Base-by-base conservation (phyloP, 2,797 vertebrate genomes). In the Denticeps clupeoides region DNA sequence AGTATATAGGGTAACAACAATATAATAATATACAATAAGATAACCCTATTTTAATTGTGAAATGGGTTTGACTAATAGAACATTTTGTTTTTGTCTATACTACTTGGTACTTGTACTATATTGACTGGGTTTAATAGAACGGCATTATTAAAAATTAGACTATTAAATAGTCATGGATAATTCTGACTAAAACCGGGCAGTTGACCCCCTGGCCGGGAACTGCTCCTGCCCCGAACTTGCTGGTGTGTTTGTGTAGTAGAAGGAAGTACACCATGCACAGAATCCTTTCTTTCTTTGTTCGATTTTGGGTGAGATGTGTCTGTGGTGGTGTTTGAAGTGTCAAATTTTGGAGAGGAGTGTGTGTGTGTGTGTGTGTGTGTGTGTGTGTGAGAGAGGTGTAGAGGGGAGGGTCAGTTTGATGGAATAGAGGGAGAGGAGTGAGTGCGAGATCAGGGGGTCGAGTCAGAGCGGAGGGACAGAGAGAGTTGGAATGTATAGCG, bases 151-250 rank as follows among this genome's bases (percentile, higher is more conserved):
- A n/a, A n/a, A n/a, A n/a, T n/a, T n/a, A n/a, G n/a, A n/a, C n/a
- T n/a, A n/a, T n/a, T n/a, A n/a, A n/a, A n/a, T n/a, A n/a, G n/a
- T n/a, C n/a, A n/a, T n/a, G n/a, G n/a, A n/a, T n/a, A n/a, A n/a
- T n/a, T n/a, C n/a, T n/a, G n/a, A n/a, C n/a, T n/a, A n/a, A n/a
- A n/a, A n/a, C n/a, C n/a, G n/a, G n/a, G n/a, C n/a, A n/a, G n/a
- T 46, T 57, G 67, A 55, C 63, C 65, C 75, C 53, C 68, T 65
- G 72, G 63, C 42, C 53, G 51, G 69, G 65, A 76, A 81, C 65
- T 27, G 81, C 82, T 80, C 87, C 75, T 76, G 27, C 54, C 29
- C 6, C 55, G n/a, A n/a, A n/a, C n/a, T n/a, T n/a, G n/a, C n/a
- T n/a, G n/a, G 16, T 16, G 16, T 16, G 16, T 16, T 16, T 16